These are phyloP conservation scores for Mamestra configurata DNA, from an alignment of 1,140 invertebrate genomes.

Conservation along the genomic window DNA sequence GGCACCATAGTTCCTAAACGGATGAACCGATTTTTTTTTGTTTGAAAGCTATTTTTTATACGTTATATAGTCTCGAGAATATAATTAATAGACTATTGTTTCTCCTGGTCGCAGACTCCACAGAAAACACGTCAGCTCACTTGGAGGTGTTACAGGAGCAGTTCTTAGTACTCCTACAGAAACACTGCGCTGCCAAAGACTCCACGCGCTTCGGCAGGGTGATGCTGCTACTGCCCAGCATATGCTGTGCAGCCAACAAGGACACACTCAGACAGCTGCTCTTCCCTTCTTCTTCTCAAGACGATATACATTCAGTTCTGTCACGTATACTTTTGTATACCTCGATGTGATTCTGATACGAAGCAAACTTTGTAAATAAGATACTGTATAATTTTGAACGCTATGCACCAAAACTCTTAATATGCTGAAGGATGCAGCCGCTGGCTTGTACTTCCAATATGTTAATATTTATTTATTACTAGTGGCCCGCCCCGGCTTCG, in stretches of 20 bases:
- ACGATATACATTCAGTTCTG: conserved; percentile 67
- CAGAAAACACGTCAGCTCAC: conserved; percentile 89
- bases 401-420: not conserved
- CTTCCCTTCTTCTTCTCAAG: conserved; percentile 63
- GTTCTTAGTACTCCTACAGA: conserved; percentile 92
- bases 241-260: conserved; percentile 87
- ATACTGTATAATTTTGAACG: not conserved
- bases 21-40: no score
- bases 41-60: no score
- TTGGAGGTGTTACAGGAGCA: conserved; percentile 93
- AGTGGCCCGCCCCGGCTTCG: no score
- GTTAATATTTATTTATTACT: no score
- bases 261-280: conserved; percentile 82
- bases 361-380: not conserved
- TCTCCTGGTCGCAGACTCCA: conserved; percentile 90
- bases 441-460: no score
- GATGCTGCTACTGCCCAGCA: conserved; percentile 91
- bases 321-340: conserved; percentile 70
- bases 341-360: conserved; percentile 51
- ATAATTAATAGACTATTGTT: conserved; percentile 52
- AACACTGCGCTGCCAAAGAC: conserved; percentile 88
- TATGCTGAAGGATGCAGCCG: no score
- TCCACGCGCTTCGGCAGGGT: conserved; percentile 91
- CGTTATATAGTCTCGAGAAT: no score
- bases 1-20: no score